Evolutionary conservation across 1,140 invertebrate genomes (phyloP), one percentile per base, ranked within the genome.

Genomic region (Euwallacea similis): DNA sequence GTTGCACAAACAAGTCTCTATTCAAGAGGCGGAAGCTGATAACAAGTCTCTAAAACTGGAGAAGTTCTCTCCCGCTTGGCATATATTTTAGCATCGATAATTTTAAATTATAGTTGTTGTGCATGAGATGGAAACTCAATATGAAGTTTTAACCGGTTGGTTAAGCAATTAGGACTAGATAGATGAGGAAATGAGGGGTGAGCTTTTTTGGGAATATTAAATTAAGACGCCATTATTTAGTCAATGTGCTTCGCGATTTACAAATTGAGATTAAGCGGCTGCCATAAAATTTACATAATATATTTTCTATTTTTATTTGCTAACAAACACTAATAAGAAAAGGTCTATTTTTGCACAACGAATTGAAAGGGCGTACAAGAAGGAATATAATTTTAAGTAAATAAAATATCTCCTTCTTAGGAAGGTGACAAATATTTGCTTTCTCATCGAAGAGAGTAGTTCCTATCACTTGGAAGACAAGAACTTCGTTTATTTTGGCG

Each of bases 301-400:
- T 33, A 33, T 33, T 33, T 33, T 33, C 21, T 33, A 33, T 33
- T 33, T 33, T 33, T 4, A 33, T 33, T 33, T 33, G 21, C 21
- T 33, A 33, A 33, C 21, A 33, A 33, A 33, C 21, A 33, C 21
- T 33, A 33, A 1, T 33, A 33, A 50, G 46, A 7, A 50, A 50
- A 50, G 21, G 21, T 50, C 9, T 50, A 50, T 7, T 58, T 4
- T 58, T 58, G 6, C 55, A 58, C n/a, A 61, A 61, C 7, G 42
- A 61, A 61, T 43, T 3, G 21, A 61, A 61, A 41, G 33, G 9
- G 42, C 21, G 21, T 1, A 33, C 21, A 33, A n/a, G 65, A 42
- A 66, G 54, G 15, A 58, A 66, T 66, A 66, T 66, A 66, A 66
- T 66, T 66, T 66, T 58, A 66, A 66, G 65, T 58, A 66, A 66